Evolutionary conservation across 2,888 invertebrate species (phyloP), one percentile per base, ranked within the genome.

Genomic region (Tanypteryx hageni): DNA sequence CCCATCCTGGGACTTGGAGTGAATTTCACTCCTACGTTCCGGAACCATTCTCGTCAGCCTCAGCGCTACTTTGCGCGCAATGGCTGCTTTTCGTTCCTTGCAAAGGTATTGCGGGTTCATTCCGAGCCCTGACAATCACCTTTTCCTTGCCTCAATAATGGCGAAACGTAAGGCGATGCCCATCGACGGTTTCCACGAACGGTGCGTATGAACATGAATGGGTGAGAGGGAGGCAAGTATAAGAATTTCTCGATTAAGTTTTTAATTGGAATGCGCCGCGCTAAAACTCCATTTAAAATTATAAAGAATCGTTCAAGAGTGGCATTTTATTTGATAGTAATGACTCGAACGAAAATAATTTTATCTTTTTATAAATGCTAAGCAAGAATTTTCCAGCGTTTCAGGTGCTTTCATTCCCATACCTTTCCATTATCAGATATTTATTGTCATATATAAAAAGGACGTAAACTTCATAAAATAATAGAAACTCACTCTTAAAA

Each of bases 31-130:
- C 89, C 64, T 64, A 18, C 89, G 68, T 64, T 89, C 85, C 89
- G 89, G 89, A 89, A 89, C 89, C 89, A 89, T 89, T 89, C 89
- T 89, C 89, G 89, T 89, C 89, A 64, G 89, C 89, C 64, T 44
- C 89, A 89, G 68, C 89, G 89, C 89, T 89, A 89, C 89, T 89
- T 89, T 64, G 89, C 89, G 64, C 89, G 89, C 89, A 89, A 89
- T 89, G 89, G 64, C 89, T n/a, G 89, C 89, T 89, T 89, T 86
- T 86, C 85, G 58, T 59, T 86, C 85, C 85, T 44, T 61, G 89
- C 89, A 61, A 89, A 89, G 89, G 89, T 89, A 89, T 89, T 89
- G 89, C 89, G 89, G 89, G 89, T 89, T 89, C 89, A 89, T 89
- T 89, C 64, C 44, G 89, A 83, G 61, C 89, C 89, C 89, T 68